Percentiles rank a stretch among this genome's conserved stretches.
Conservation (phyloP, 2,797 vertebrate species). For the Manis pentadactyla region DNA sequence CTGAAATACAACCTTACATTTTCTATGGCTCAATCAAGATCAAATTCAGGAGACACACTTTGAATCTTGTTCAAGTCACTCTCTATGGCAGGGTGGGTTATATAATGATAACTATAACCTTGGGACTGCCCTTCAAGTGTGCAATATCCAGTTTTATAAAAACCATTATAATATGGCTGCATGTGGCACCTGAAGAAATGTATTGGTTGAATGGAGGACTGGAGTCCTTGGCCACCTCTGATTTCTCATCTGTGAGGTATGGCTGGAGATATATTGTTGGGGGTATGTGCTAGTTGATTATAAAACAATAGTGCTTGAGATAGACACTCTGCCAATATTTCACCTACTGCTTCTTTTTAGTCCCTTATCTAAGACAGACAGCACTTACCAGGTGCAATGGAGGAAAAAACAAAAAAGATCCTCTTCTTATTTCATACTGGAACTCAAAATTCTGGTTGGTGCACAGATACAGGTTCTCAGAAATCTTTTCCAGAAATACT, state of each 20-base stretch:
- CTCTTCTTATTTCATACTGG: neutral
- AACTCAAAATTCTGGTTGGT: neutral
- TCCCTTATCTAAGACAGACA: neutral
- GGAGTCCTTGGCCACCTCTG: neutral
- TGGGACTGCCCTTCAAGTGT: neutral
- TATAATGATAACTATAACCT: neutral
- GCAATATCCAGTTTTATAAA: neutral
- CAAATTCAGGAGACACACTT: neutral
- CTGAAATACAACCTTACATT: neutral
- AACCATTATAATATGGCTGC: neutral
- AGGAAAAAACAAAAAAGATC: neutral
- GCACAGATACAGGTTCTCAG: neutral
- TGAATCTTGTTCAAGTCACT: neutral
- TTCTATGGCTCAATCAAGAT: slow-evolving; percentile 32
- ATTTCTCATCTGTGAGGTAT: neutral
- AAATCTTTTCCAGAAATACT: slow-evolving; percentile 31
- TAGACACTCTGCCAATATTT: neutral
- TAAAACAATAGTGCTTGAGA: neutral
- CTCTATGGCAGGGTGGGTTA: neutral
- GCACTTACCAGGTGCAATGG: neutral
- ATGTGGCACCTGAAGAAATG: neutral
- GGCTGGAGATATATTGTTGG: neutral
- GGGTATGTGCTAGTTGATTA: neutral
- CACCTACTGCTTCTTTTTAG: neutral
- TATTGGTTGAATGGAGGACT: neutral